Conservation (phyloP, 2,888 invertebrate genomes). For the Chloromyia formosa region DNA sequence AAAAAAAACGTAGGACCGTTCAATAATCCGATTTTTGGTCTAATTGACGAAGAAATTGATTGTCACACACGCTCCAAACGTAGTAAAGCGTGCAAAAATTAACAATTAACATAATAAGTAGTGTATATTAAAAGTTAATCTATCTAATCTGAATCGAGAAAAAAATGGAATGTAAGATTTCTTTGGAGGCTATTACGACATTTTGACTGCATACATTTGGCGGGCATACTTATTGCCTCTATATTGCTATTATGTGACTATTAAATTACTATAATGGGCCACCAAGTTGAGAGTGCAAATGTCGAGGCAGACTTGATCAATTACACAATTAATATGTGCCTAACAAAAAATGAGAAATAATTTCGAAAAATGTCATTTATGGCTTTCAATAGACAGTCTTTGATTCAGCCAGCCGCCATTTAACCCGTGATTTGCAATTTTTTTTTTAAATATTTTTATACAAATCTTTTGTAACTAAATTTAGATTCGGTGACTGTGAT, state of each 20-base stretch:
- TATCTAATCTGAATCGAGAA: slow-evolving; percentile 23
- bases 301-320: background rate
- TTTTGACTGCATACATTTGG: background rate
- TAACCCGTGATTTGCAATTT: background rate
- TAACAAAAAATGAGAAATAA: background rate
- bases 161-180: background rate
- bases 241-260: slow-evolving; percentile 15
- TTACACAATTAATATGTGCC: background rate
- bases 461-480: background rate
- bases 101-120: slow-evolving; percentile 30
- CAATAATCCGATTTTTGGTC: slow-evolving; percentile 20
- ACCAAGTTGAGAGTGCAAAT: background rate
- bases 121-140: background rate
- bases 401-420: background rate
- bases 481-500: background rate
- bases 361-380: background rate
- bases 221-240: no score
- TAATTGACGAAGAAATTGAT: slow-evolving; percentile 28
- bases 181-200: slow-evolving; percentile 9
- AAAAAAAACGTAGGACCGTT: slow-evolving; percentile 4
- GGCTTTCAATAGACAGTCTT: background rate
- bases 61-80: slow-evolving; percentile 1
- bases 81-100: slow-evolving; percentile 5
- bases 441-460: background rate
- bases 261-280: slow-evolving; percentile 4